Base-by-base conservation (phyloP, 2,113 vertebrate genomes). In the Tapirus terrestris region DNA sequence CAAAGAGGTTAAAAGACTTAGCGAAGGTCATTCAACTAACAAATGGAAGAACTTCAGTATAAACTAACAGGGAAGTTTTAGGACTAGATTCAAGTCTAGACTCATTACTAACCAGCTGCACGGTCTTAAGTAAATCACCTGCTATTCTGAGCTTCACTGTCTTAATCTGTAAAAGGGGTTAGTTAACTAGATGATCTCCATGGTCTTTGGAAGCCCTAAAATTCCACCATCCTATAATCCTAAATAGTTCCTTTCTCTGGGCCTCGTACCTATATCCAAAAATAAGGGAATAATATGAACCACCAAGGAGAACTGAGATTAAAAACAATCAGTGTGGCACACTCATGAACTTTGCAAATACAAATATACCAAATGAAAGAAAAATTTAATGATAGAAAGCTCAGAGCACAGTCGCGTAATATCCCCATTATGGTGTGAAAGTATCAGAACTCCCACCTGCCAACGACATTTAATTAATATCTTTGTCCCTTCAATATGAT, bases 1-100 rank as follows among this genome's bases (percentile, higher is more conserved):
- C 43, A 89, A 58, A 36, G 18, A 61, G 29, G 36, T 96, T 81
- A 76, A 95, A 90, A 93, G 93, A 56, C 16, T 90, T 72, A 90
- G 33, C 27, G 39, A 86, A 68, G 45, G 39, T 33, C 51, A 79
- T 75, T 63, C 63, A 33, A 48, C 39, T 36, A 33, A 82, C 60
- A 86, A n/a, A 9, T 21, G 14, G 39, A 70, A 77, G 25, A 61
- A 39, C n/a, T 72, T 86, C 29, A 58, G 39, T 45, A 85, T 33
- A 81, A 96, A 82, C 2, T 20, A 60, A 58, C 53, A 61, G 45
- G 29, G 17, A 95, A 83, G 27, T 86, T 33, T 80, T 56, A 96
- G 68, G 70, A 88, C 33, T 77, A n/a, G 31, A 84, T 85, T 77
- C 36, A 82, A 94, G 9, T 45, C 36, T 20, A 83, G 16, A 70